Evolutionary conservation across 1,140 invertebrate species (phyloP).

Genomic region (Drosophila kanapiae): DNA sequence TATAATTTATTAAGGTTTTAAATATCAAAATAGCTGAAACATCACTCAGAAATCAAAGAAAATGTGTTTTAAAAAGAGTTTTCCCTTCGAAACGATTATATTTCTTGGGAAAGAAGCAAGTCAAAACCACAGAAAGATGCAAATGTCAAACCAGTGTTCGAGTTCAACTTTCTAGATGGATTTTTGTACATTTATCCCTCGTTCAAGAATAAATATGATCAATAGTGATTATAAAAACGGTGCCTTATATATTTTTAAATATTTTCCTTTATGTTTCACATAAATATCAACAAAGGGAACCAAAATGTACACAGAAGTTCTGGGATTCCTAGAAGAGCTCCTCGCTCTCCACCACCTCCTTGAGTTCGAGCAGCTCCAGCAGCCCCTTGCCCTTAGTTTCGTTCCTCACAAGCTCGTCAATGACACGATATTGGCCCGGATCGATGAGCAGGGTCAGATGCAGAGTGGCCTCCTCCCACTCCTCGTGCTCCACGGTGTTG

Average conservation of each 20-base stretch:
- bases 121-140: too few species aligned
- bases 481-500: conserved; percentile 92
- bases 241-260: neutral
- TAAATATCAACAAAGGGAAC: conserved; percentile 32
- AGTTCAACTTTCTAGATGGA: too few species aligned
- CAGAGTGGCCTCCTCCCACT: conserved; percentile 91
- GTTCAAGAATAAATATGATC: neutral
- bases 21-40: neutral
- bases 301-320: neutral
- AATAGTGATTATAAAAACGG: neutral
- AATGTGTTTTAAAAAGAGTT: neutral
- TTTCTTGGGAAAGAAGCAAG: too few species aligned
- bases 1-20: conserved; percentile 1
- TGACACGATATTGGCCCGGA: conserved; percentile 95
- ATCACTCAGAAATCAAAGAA: neutral
- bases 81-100: too few species aligned
- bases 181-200: too few species aligned
- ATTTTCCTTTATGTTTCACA: conserved; percentile 33
- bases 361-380: conserved; percentile 95
- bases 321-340: conserved; percentile 87
- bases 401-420: conserved; percentile 93
- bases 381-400: conserved; percentile 95
- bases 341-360: conserved; percentile 96
- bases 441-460: conserved; percentile 95
- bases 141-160: too few species aligned